These are phyloP conservation scores for Euphydryas editha DNA, from an alignment of 2,888 invertebrate genomes.

Conservation along the genomic window DNA sequence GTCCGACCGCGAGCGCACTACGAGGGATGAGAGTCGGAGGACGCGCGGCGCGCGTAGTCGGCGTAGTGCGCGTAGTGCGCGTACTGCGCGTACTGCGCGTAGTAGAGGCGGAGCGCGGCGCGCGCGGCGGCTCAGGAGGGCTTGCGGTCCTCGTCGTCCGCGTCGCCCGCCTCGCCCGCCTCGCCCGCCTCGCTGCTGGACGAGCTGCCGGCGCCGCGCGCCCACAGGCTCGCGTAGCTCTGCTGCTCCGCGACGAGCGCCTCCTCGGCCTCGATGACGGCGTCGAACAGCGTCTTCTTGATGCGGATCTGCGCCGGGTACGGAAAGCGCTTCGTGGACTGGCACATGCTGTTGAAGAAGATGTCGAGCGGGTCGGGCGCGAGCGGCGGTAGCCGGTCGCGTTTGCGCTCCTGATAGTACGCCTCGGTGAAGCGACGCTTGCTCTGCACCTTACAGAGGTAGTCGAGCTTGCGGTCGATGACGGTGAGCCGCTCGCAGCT, in stretches of 20 bases:
- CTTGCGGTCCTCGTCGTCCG: slow-evolving; percentile 53
- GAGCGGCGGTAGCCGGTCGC: slow-evolving; percentile 40
- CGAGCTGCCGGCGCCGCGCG: slow-evolving; percentile 57
- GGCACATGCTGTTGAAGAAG: slow-evolving; percentile 79
- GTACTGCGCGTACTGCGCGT: slow-evolving; percentile 45
- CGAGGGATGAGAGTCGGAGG: slow-evolving; percentile 44
- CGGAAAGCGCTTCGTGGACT: slow-evolving; percentile 73
- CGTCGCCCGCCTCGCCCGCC: slow-evolving; percentile 35
- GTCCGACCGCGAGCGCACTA: slow-evolving; percentile 46
- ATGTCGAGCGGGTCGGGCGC: slow-evolving; percentile 54
- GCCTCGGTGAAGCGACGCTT: slow-evolving; percentile 50
- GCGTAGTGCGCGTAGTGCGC: too few relatives aligned
- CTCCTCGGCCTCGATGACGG: slow-evolving; percentile 73
- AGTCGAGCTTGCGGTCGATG: slow-evolving; percentile 66
- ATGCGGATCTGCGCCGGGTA: slow-evolving; percentile 72
- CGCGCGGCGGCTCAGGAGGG: slow-evolving; percentile 55
- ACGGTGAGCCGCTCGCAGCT: slow-evolving; percentile 54
- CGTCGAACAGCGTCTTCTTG: slow-evolving; percentile 68
- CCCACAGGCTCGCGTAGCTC: slow-evolving; percentile 73
- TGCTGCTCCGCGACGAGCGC: slow-evolving; percentile 72
- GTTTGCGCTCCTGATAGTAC: slow-evolving; percentile 42
- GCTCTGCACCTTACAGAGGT: slow-evolving; percentile 57
- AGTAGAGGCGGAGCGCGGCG: slow-evolving; percentile 42
- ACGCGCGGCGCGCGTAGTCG: slow-evolving; percentile 40
- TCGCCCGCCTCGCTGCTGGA: slow-evolving; percentile 56